A percentile compares a stretch with the other conserved stretches of the same genome.
These are phyloP conservation scores for Picathartes gymnocephalus DNA, from an alignment of 2,113 vertebrate genomes.

Conservation along the genomic window DNA sequence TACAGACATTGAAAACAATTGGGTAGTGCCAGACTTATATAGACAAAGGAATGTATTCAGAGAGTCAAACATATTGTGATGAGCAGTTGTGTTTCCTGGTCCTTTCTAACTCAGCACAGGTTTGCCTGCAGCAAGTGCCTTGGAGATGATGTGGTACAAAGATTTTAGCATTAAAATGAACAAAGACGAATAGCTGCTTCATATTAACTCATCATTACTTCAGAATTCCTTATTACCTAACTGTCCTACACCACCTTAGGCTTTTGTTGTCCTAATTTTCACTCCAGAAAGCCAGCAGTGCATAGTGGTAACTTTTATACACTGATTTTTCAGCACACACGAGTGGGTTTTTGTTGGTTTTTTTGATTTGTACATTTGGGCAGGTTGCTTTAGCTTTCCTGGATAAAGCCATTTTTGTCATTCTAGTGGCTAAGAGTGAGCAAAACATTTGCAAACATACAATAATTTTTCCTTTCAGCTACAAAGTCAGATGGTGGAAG, in stretches of 20 bases:
- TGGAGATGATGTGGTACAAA: not conserved
- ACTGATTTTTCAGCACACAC: not conserved
- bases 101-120: not conserved
- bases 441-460: not conserved
- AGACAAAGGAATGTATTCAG: not conserved
- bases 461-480: not conserved
- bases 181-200: not conserved
- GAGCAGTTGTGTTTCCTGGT: not conserved
- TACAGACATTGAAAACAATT: not conserved
- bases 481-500: not conserved
- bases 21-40: not conserved
- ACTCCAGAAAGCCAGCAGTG: not conserved
- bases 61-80: not conserved
- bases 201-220: not conserved
- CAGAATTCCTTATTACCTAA: not conserved
- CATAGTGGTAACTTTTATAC: not conserved
- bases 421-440: not conserved
- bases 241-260: not conserved
- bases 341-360: accelerated
- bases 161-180: not conserved
- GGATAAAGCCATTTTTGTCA: not conserved
- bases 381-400: not conserved
- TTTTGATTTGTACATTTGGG: not conserved
- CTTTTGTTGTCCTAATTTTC: not conserved
- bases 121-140: not conserved